Evolutionary conservation across 2,113 vertebrate genomes (phyloP).

Genomic region (Eulemur rufifrons): DNA sequence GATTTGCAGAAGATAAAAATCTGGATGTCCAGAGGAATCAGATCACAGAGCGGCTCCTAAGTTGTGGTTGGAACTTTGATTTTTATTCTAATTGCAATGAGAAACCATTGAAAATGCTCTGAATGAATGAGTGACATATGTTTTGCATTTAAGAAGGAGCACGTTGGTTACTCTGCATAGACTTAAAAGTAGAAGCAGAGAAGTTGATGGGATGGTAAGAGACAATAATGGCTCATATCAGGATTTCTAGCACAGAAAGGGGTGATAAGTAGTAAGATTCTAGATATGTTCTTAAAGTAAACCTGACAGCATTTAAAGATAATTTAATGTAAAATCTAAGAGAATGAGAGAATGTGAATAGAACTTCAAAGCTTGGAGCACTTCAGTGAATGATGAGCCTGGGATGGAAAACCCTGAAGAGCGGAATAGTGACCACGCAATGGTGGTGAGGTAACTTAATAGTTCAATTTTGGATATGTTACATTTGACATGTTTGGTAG

Average conservation of each 20-base stretch:
- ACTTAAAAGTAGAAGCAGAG: not conserved
- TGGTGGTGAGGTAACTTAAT: not conserved
- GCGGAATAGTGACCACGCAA: fast-evolving
- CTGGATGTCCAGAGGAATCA: not conserved
- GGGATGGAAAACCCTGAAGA: not conserved
- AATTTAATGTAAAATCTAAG: not conserved
- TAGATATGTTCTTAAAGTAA: not conserved
- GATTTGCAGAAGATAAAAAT: not conserved
- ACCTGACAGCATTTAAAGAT: not conserved
- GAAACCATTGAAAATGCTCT: not conserved
- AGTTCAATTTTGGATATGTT: not conserved
- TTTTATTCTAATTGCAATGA: not conserved
- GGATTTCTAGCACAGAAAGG: not conserved
- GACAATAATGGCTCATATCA: not conserved
- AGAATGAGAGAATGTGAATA: not conserved
- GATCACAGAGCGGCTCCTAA: not conserved
- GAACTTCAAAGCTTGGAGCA: not conserved
- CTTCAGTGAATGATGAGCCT: not conserved
- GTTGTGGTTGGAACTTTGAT: not conserved
- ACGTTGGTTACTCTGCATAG: not conserved
- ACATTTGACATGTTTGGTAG: not conserved
- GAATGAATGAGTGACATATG: not conserved
- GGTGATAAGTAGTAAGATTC: not conserved
- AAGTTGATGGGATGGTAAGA: not conserved
- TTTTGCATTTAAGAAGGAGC: not conserved